phyloP scores from a whole-genome alignment of 2,113 vertebrate species.

The Siniperca knerii region DNA sequence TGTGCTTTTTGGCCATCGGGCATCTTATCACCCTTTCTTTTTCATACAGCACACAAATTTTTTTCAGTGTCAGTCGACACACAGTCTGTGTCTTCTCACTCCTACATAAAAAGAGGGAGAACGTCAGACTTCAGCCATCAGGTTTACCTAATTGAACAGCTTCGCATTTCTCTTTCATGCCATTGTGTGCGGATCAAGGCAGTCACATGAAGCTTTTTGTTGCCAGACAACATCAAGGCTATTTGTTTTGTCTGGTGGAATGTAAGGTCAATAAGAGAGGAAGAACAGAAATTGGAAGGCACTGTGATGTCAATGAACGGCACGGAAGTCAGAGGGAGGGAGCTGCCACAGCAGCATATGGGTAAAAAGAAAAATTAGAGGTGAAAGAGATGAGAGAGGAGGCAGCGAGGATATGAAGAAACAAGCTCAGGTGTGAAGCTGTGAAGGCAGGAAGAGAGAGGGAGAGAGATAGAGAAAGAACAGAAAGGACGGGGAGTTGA shows the following conservation, averaged over 20 bases:
- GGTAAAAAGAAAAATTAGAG: constrained; percentile 61
- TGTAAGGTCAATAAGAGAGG: constrained; percentile 78
- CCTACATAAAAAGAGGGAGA: constrained; percentile 43
- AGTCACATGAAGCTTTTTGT: constrained; percentile 69
- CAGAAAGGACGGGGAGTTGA: constrained; percentile 51
- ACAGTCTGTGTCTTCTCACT: constrained; percentile 39
- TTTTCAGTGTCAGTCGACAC: constrained; percentile 56
- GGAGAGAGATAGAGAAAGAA: constrained; percentile 30
- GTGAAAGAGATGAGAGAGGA: constrained; percentile 54
- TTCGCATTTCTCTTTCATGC: constrained; percentile 75
- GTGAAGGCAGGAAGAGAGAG: constrained; percentile 48
- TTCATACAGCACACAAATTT: constrained; percentile 38
- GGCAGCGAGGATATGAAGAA: constrained; percentile 54
- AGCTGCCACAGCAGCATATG: constrained; percentile 42
- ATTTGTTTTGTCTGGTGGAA: constrained; percentile 83
- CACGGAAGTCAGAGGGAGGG: constrained; percentile 58
- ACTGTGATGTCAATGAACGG: constrained; percentile 61
- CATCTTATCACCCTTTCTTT: constrained; percentile 63
- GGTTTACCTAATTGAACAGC: constrained; percentile 81
- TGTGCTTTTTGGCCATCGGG: constrained; percentile 58
- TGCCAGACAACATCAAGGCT: constrained; percentile 77
- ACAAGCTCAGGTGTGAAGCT: constrained; percentile 50
- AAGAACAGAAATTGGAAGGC: constrained; percentile 80
- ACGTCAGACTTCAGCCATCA: constrained; percentile 65
- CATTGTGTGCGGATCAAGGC: constrained; percentile 75